These are phyloP conservation scores for Tangara arthus DNA, from an alignment of 2,797 vertebrate species.

Conservation along the genomic window DNA sequence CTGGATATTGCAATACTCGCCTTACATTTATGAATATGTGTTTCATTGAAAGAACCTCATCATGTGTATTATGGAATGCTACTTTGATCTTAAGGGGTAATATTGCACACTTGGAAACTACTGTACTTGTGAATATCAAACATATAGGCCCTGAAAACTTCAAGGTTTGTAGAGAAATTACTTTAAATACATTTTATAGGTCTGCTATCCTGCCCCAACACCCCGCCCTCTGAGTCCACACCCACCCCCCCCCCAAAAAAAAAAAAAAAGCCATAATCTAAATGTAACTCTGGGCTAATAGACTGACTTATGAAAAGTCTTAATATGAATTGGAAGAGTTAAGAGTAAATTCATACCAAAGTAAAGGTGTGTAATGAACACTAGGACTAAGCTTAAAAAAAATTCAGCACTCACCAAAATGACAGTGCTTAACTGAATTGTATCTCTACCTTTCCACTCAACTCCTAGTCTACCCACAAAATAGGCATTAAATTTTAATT, in stretches of 20 bases:
- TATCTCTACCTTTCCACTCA: neutral
- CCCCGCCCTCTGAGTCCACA: accelerated
- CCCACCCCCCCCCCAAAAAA: accelerated
- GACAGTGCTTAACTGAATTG: neutral
- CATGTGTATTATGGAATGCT: neutral
- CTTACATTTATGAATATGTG: neutral
- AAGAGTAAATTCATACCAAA: neutral
- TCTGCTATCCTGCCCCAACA: neutral
- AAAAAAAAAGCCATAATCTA: neutral
- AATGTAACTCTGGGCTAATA: neutral
- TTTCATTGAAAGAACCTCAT: neutral
- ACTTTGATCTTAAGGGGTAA: neutral
- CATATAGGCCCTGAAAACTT: neutral
- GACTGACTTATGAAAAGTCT: neutral
- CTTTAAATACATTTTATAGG: neutral
- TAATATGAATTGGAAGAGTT: neutral
- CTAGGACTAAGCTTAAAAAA: neutral
- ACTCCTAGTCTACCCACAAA: neutral
- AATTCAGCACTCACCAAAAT: neutral
- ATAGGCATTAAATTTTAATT: neutral
- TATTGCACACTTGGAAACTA: neutral
- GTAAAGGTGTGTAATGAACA: neutral
- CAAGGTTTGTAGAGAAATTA: neutral
- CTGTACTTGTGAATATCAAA: neutral
- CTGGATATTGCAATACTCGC: accelerated